A percentile compares a stretch with the other conserved stretches of the same genome.
phyloP scores from a whole-genome alignment of 1,140 invertebrate genomes.

The Ostrea edulis region DNA sequence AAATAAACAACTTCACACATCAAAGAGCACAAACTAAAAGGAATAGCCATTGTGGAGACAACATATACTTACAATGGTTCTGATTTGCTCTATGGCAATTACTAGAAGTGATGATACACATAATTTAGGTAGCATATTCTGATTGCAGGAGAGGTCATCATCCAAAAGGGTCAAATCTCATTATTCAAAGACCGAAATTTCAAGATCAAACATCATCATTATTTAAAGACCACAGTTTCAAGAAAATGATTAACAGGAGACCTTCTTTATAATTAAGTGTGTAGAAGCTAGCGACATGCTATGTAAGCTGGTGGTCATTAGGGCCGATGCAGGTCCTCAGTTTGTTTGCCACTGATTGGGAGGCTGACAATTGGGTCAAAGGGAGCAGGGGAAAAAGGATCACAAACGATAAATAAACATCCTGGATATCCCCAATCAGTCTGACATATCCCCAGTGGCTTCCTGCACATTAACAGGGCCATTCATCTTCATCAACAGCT shows the following conservation, averaged over 20 bases:
- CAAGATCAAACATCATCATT: neutral
- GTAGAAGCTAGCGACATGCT: neutral
- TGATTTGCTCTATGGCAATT: neutral
- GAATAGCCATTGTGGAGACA: neutral
- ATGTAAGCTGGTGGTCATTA: neutral
- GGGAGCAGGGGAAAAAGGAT: conserved; percentile 8
- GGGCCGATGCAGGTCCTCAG: neutral
- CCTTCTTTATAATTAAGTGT: neutral
- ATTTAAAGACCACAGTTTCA: neutral
- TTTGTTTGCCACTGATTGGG: neutral
- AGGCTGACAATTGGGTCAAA: neutral
- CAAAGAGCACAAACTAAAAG: conserved; percentile 2
- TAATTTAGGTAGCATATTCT: neutral
- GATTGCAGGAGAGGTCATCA: conserved; percentile 13
- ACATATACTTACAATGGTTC: neutral
- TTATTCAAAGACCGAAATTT: neutral
- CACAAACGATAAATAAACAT: conserved; percentile 24
- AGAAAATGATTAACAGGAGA: neutral
- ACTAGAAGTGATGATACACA: neutral
- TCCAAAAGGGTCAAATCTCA: neutral
- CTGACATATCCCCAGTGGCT: conserved; percentile 26
- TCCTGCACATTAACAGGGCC: neutral
- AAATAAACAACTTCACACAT: conserved; percentile 33
- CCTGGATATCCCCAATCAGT: conserved; percentile 17
- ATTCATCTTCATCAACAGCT: conserved; percentile 34